Conservation (phyloP, 2,888 invertebrate species). For the Drosophila cracens region DNA sequence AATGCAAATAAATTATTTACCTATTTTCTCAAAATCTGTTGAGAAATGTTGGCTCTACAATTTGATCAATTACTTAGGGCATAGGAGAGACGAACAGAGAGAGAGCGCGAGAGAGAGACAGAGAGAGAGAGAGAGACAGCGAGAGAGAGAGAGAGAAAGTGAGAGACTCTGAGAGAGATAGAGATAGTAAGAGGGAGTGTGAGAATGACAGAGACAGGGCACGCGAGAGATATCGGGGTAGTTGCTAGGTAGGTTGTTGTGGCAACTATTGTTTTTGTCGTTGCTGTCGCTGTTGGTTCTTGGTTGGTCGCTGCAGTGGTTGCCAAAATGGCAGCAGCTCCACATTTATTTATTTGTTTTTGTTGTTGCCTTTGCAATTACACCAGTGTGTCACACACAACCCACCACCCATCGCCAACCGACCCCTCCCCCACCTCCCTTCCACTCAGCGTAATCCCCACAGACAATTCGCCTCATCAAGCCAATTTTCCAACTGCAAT, state of each 20-base stretch:
- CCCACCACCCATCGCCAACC: background rate
- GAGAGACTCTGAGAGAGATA: background rate
- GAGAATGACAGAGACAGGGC: too few species aligned
- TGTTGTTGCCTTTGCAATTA: slow-evolving; percentile 52
- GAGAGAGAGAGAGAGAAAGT: background rate
- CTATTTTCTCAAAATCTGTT: slow-evolving; percentile 35
- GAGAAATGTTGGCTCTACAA: slow-evolving; percentile 63
- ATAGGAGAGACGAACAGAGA: background rate
- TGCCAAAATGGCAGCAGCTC: slow-evolving; percentile 57
- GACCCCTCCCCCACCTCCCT: background rate
- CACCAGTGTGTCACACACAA: slow-evolving; percentile 1
- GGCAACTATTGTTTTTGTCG: slow-evolving; percentile 27
- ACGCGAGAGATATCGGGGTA: background rate
- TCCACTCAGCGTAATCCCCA: background rate
- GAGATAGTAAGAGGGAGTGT: background rate
- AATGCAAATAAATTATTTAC: slow-evolving; percentile 40
- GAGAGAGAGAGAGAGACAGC: too few species aligned
- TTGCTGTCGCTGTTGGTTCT: slow-evolving; percentile 25
- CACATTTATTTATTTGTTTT: slow-evolving; percentile 61
- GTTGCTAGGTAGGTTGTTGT: slow-evolving; percentile 24
- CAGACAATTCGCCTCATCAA: slow-evolving; percentile 16
- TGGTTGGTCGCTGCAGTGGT: slow-evolving; percentile 39
- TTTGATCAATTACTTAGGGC: slow-evolving; percentile 54
- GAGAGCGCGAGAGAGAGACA: background rate
- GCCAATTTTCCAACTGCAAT: slow-evolving; percentile 51